phyloP scores from a whole-genome alignment of 2,888 invertebrate genomes.

The Pheosia tremula region DNA sequence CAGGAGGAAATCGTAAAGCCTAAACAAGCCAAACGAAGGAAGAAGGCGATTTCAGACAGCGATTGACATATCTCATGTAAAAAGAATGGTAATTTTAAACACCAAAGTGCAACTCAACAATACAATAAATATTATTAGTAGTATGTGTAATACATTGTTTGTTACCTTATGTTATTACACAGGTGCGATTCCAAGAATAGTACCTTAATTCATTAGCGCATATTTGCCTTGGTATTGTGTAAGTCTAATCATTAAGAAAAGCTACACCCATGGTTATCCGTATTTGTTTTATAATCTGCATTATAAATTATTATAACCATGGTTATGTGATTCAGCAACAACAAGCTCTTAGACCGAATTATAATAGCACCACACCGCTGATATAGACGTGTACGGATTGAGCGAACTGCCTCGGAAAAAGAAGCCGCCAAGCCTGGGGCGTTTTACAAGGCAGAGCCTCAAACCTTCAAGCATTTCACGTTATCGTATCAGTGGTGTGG shows the following conservation, averaged over 20 bases:
- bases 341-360: neutral
- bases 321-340: constrained; percentile 18
- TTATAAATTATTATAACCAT: constrained; percentile 22
- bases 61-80: constrained; percentile 89
- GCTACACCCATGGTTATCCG: constrained; percentile 30
- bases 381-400: too few species aligned
- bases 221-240: constrained; percentile 53
- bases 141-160: constrained; percentile 56
- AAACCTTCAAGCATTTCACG: too few species aligned
- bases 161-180: constrained; percentile 64
- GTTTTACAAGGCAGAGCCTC: too few species aligned
- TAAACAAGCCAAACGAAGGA: constrained; percentile 95
- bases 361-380: too few species aligned
- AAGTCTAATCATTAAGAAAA: constrained; percentile 38
- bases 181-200: constrained; percentile 74
- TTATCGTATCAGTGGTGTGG: too few species aligned
- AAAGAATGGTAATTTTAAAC: constrained; percentile 73
- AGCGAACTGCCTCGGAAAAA: too few species aligned
- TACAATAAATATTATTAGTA: constrained; percentile 73
- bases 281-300: constrained; percentile 11
- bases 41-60: constrained; percentile 96
- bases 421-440: too few species aligned
- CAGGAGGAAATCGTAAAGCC: constrained; percentile 96
- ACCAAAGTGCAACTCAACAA: constrained; percentile 83
- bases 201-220: constrained; percentile 51